Evolutionary conservation across 2,888 invertebrate genomes (phyloP).

Genomic region (Trissolcus japonicus): DNA sequence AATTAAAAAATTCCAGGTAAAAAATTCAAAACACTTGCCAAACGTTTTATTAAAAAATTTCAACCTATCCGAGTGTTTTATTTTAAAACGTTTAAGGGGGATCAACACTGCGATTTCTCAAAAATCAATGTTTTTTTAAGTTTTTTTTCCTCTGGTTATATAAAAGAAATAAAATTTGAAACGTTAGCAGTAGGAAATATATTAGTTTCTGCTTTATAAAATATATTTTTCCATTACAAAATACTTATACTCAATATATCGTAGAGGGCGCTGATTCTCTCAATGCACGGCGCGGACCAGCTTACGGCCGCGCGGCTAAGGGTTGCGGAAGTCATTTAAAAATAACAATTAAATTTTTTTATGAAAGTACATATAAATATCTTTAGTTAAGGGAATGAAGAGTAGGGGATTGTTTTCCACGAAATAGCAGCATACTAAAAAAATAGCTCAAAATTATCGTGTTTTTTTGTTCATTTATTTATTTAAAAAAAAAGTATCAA

Average conservation of each 20-base stretch:
- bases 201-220: background rate
- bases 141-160: background rate
- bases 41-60: too few relatives aligned
- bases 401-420: background rate
- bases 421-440: too few relatives aligned
- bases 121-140: background rate
- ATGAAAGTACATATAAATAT: background rate
- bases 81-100: too few relatives aligned
- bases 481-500: too few relatives aligned
- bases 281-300: background rate
- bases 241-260: too few relatives aligned
- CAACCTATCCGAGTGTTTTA: too few relatives aligned
- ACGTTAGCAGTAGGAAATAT: background rate
- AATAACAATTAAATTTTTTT: background rate
- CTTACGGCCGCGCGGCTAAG: background rate
- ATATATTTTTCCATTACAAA: background rate
- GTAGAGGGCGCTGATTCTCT: too few relatives aligned
- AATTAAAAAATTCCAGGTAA: too few relatives aligned
- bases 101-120: background rate
- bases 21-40: too few relatives aligned
- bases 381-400: constrained; percentile 1
- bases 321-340: background rate
- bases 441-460: too few relatives aligned
- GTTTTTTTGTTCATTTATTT: too few relatives aligned
- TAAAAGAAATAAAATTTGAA: background rate